Percentiles rank a stretch among this genome's conserved stretches.
Conservation (phyloP, 2,113 vertebrate species). For the Labeo catla region DNA sequence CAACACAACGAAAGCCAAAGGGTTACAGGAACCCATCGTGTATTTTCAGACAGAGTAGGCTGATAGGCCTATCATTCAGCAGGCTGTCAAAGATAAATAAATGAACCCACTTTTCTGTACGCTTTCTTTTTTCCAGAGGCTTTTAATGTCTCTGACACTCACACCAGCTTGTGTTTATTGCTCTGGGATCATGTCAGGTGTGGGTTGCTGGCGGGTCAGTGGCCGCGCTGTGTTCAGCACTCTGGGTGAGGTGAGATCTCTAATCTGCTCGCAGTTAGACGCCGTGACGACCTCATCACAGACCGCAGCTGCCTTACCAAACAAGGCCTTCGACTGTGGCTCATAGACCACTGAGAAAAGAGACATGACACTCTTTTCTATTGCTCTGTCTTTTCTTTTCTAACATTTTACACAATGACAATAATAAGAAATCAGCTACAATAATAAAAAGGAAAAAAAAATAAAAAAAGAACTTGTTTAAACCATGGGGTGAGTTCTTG, state of each 20-base stretch:
- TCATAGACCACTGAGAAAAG: slow-evolving; percentile 33
- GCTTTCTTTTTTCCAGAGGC: slow-evolving; percentile 7
- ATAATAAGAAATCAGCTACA: neutral
- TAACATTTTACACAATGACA: neutral
- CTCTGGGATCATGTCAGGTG: slow-evolving; percentile 53
- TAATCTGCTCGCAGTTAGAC: slow-evolving; percentile 68
- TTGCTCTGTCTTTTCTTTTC: neutral
- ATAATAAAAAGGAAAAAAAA: neutral
- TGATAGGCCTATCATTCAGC: slow-evolving; percentile 8
- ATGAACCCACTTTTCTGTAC: neutral
- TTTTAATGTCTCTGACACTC: slow-evolving; percentile 11
- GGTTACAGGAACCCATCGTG: slow-evolving; percentile 17
- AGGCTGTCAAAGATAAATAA: slow-evolving; percentile 22
- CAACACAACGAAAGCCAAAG: slow-evolving; percentile 25
- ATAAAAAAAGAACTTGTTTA: neutral
- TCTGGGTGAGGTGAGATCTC: slow-evolving; percentile 42
- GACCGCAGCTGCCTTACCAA: slow-evolving; percentile 54
- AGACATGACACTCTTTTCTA: neutral
- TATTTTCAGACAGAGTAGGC: neutral
- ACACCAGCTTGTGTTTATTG: slow-evolving; percentile 56
- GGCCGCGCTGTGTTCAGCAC: slow-evolving; percentile 52
- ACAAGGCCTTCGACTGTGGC: slow-evolving; percentile 31
- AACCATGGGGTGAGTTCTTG: neutral
- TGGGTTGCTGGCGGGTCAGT: slow-evolving; percentile 57
- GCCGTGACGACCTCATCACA: slow-evolving; percentile 57